Evolutionary conservation across 1,140 invertebrate genomes (phyloP), one percentile per base, ranked within the genome.

Genomic region (Pollicipes pollicipes): DNA sequence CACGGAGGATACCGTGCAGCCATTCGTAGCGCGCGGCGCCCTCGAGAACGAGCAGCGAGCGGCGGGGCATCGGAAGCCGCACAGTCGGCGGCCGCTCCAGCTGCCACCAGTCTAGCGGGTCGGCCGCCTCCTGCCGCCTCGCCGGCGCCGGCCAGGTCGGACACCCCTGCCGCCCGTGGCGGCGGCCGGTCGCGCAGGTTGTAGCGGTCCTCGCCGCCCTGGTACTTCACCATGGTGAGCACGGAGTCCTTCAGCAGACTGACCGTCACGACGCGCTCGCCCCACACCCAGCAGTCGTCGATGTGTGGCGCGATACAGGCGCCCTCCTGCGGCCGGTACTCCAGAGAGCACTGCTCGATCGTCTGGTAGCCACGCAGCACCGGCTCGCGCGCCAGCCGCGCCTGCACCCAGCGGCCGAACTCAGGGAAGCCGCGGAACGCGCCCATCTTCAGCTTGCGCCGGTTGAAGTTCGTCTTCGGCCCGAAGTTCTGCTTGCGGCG

Each of bases 221-320:
- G 77, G 77, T 84, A 85, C 74, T 79, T 82, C 0, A 85, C 90
- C 81, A 98, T 85, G 21, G 90, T 95, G n/a, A 98, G 83, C 27
- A 88, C 83, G 0, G 92, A 88, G 79, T 93, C 87, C 13, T 88
- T 86, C 26, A 90, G 77, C 72, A 96, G 83, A 79, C 96, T 97
- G 0, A 98, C 84, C 1, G 93, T 98, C 3, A 98, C 88, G 30
- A 99, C 90, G 73, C 96, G 85, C 80, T 98, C 94, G 30, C 97
- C 97, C 97, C 97, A 99, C 64, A 99, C 87, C 97, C 97, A 99
- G 78, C 91, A 94, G 77, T 99, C 95, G 82, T 99, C 97, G 75
- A 98, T 90, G 79, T 99, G 97, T 0, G 95, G 91, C 81, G 98
- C 96, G 76, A 99, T 99, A 0, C 90, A 91, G 13, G 95, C 90